A percentile compares a stretch with the other conserved stretches of the same genome.
These are phyloP conservation scores for Eulemur rubriventer DNA, from an alignment of 2,797 vertebrate genomes.

Conservation along the genomic window DNA sequence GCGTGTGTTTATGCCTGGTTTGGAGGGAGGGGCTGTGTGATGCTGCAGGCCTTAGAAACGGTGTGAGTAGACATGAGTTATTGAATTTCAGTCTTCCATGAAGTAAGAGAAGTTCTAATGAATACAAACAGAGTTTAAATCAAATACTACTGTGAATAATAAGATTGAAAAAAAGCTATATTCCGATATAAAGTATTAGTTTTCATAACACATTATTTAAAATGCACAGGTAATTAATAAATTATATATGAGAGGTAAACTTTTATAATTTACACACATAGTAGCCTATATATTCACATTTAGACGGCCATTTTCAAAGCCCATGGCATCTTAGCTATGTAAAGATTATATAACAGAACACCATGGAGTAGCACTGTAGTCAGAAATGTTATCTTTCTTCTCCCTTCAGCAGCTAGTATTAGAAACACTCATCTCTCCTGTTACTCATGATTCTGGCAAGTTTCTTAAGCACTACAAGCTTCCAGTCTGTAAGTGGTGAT, in stretches of 20 bases:
- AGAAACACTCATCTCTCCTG: not conserved
- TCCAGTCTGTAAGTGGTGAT: not conserved
- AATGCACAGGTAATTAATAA: not conserved
- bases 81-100: not conserved
- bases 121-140: not conserved
- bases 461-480: not conserved
- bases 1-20: not conserved
- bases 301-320: not conserved
- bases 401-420: not conserved
- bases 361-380: not conserved
- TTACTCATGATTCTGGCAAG: not conserved
- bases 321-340: not conserved
- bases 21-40: not conserved
- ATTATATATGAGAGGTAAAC: not conserved
- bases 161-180: not conserved
- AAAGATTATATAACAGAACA: not conserved
- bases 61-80: not conserved
- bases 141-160: not conserved
- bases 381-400: not conserved
- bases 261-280: not conserved
- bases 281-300: not conserved
- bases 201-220: not conserved
- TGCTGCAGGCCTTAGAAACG: not conserved
- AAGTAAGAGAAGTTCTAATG: not conserved
- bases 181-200: not conserved